These are phyloP conservation scores for Atherinomorus stipes DNA, from an alignment of 2,113 vertebrate genomes.

Conservation along the genomic window DNA sequence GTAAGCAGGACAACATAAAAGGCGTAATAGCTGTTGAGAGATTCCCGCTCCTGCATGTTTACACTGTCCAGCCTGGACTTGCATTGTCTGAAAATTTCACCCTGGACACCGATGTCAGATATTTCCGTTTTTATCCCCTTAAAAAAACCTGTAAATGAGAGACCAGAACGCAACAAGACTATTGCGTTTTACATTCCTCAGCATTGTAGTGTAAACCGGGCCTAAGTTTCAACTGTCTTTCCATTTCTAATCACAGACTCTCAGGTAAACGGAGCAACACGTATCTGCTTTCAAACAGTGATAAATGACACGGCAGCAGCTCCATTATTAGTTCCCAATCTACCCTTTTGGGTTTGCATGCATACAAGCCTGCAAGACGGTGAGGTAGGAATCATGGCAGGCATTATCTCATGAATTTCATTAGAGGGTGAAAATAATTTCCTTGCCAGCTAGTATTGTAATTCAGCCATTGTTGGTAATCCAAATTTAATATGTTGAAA, in stretches of 20 bases:
- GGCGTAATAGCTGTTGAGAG: no score
- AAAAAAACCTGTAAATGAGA: no score
- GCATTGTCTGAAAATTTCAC: no score
- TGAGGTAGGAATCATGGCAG: conserved; percentile 50
- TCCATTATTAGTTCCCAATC: conserved; percentile 70
- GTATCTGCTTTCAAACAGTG: conserved; percentile 46
- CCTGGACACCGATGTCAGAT: no score
- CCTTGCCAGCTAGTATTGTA: conserved; percentile 66
- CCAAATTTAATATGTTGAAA: conserved; percentile 76
- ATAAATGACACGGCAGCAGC: conserved; percentile 47
- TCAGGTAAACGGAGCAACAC: conserved; percentile 46
- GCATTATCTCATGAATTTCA: conserved; percentile 78
- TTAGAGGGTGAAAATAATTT: conserved; percentile 76
- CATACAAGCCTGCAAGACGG: not conserved
- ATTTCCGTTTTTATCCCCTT: no score
- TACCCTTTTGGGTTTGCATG: conserved; percentile 53
- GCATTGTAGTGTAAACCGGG: no score
- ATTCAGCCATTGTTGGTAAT: conserved; percentile 75
- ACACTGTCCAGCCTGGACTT: no score
- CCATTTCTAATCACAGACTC: conserved; percentile 56
- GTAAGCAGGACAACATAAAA: no score
- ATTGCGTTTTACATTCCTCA: no score
- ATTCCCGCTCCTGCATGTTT: no score
- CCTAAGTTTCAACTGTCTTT: conserved; percentile 19
- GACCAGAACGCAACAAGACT: no score